Conservation (phyloP, 2,113 vertebrate species). For the Tympanuchus pallidicinctus region DNA sequence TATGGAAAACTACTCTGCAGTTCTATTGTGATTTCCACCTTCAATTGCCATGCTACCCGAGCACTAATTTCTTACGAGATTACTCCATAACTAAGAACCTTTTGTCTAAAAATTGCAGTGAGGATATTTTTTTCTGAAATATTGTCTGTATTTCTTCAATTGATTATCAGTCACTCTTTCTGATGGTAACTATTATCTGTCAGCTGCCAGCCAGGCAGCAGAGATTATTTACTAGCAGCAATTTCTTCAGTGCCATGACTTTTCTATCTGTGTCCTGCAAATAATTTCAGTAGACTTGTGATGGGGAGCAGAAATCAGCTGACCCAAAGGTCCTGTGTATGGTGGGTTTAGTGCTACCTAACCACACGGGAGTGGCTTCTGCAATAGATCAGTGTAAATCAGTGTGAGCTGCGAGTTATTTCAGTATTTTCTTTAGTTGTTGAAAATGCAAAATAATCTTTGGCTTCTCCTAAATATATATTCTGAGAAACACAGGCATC, state of each 20-base stretch:
- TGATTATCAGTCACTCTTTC: background rate
- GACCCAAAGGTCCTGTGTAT: background rate
- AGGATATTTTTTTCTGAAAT: background rate
- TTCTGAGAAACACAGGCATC: background rate
- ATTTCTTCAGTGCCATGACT: background rate
- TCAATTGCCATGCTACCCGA: background rate
- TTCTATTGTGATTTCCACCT: background rate
- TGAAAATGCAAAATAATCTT: background rate
- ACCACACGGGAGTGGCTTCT: accelerated
- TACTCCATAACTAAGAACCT: background rate
- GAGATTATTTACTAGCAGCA: background rate
- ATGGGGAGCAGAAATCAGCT: background rate
- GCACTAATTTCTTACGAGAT: background rate
- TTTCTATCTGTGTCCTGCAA: background rate
- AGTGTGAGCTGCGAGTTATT: background rate
- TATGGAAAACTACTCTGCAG: background rate
- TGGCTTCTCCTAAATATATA: accelerated
- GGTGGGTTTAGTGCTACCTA: accelerated
- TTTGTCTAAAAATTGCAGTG: background rate
- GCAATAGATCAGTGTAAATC: background rate
- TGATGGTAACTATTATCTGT: background rate
- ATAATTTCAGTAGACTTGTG: background rate
- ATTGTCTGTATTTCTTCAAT: background rate
- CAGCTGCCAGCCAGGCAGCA: background rate
- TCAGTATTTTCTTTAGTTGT: background rate